Base-by-base conservation (phyloP, 2,888 invertebrate species). In the Pycnomerus fuliginosus region DNA sequence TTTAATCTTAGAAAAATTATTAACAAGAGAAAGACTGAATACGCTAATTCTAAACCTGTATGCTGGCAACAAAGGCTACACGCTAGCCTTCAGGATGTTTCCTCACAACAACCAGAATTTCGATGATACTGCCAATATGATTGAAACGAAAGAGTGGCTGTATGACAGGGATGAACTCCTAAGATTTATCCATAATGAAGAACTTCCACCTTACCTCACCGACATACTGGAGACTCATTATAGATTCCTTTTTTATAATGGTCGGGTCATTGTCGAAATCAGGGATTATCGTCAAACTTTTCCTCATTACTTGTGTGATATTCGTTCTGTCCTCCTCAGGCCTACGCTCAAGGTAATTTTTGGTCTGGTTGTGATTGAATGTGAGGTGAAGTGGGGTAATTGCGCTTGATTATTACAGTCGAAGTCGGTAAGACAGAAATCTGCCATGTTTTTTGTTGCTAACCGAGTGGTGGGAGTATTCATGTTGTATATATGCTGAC, bases 41-140 rank as follows among this genome's bases (percentile, higher is more conserved):
- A 92, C 91, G 54, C 77, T 95, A 67, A 87, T 94, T 64, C 80
- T 95, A 61, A 95, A 92, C 75, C 78, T 95, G 61, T 91, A 93
- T 75, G 89, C 92, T 47, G 90, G 88, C 41, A 90, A 91, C 75
- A 91, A 93, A 74, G 94, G 94, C 60, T 94, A 91, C 75, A 89
- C 91, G 41, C 64, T 75, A 59, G 62, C 65, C 38, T 67, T 69
- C 53, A 60, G 65, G 44, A 55, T 53, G 23, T 38, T 48, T 24
- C 54, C 63, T 36, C 10, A 59, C 34, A 65, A 66, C 62, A 66
- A 59, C 30, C 65, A 66, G 62, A 66, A 68, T 49, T 68, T 69
- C 54, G 84, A 85, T 58, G 82, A 83, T 61, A 81, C 82, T 53
- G 75, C 67, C 66, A 67, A 68, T 48, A 67, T 86, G 66, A 78